These are phyloP conservation scores for Cariama cristata DNA, from an alignment of 2,113 vertebrate species.

Conservation along the genomic window DNA sequence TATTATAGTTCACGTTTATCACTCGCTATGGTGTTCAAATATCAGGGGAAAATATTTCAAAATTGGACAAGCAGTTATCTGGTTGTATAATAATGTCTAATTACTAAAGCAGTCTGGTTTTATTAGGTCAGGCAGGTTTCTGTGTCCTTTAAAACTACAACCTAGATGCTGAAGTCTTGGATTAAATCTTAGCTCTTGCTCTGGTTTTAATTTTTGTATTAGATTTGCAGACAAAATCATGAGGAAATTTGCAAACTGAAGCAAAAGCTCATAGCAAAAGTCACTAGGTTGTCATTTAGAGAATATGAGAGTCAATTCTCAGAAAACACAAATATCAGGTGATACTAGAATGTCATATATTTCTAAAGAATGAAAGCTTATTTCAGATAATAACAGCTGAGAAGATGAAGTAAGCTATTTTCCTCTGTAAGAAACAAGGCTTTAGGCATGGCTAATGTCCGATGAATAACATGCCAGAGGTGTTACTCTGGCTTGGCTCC, in stretches of 20 bases:
- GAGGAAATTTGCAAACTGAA: neutral
- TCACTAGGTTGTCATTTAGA: neutral
- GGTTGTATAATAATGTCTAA: constrained; percentile 13
- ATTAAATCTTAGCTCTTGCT: constrained; percentile 21
- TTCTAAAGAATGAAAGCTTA: neutral
- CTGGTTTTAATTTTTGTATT: constrained; percentile 20
- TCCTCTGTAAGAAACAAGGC: neutral
- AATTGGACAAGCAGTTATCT: constrained; percentile 49
- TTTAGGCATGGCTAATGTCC: neutral
- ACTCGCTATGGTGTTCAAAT: constrained; percentile 12
- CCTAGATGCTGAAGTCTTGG: constrained; percentile 2
- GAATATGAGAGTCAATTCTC: neutral
- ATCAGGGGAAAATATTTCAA: constrained; percentile 42
- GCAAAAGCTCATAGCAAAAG: neutral
- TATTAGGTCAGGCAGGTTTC: neutral
- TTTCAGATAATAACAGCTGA: neutral
- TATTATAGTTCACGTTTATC: constrained; percentile 37
- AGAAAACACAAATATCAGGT: neutral
- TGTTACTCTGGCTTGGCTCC: neutral
- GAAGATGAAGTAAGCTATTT: neutral
- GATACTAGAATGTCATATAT: neutral
- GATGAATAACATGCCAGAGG: neutral
- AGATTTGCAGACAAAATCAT: neutral
- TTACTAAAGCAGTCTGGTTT: constrained; percentile 34
- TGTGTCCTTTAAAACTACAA: neutral